Evolutionary conservation across 2,113 vertebrate species (phyloP).

Genomic region (Leucosticte australis): DNA sequence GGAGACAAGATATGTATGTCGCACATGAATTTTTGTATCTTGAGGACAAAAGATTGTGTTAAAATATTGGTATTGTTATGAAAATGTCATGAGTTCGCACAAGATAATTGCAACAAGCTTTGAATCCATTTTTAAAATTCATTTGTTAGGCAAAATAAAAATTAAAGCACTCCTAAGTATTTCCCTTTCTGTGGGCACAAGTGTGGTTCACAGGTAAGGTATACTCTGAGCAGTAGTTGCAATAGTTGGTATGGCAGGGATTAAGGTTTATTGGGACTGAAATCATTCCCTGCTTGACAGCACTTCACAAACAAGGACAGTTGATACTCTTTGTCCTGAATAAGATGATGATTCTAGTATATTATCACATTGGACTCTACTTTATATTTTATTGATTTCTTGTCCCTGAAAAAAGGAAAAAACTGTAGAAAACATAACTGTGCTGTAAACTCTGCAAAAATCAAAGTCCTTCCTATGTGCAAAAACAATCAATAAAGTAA

Average conservation of each 20-base stretch:
- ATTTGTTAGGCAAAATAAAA: background rate
- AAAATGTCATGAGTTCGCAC: background rate
- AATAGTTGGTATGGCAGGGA: background rate
- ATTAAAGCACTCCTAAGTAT: background rate
- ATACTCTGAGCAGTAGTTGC: background rate
- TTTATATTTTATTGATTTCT: background rate
- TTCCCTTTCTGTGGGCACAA: background rate
- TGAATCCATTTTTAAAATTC: background rate
- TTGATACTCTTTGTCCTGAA: background rate
- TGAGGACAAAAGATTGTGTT: background rate
- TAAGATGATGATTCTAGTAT: background rate
- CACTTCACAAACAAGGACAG: background rate
- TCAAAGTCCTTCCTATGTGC: conserved; percentile 5
- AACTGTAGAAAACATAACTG: background rate
- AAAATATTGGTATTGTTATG: background rate
- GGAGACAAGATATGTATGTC: background rate
- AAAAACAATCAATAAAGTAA: conserved; percentile 54
- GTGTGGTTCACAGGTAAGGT: background rate
- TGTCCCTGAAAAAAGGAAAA: background rate
- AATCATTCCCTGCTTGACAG: background rate
- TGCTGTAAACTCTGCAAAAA: conserved; percentile 17
- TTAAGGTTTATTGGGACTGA: background rate
- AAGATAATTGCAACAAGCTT: background rate
- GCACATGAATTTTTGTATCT: background rate
- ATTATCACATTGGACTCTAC: background rate